These are phyloP conservation scores for Erebia palarica DNA, from an alignment of 2,888 invertebrate species.

Conservation along the genomic window DNA sequence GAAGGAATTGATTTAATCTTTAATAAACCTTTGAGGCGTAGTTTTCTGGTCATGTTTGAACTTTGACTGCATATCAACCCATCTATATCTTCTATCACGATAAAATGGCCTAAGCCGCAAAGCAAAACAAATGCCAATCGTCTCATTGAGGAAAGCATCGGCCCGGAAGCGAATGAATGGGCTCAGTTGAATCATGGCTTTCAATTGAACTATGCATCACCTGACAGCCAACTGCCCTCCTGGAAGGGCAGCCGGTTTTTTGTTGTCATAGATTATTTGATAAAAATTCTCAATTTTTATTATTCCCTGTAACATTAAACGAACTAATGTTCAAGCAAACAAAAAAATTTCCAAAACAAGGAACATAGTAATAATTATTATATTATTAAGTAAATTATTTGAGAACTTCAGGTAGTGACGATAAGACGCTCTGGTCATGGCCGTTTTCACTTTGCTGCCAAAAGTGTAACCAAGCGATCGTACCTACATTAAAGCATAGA, in stretches of 20 bases:
- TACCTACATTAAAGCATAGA: neutral
- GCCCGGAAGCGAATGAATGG: constrained; percentile 25
- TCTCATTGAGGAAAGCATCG: constrained; percentile 17
- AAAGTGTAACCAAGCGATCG: too few species aligned
- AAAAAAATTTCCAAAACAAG: too few species aligned
- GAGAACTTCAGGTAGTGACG: too few species aligned
- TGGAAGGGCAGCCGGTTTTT: constrained; percentile 28
- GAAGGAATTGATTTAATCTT: neutral
- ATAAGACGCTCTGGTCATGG: neutral
- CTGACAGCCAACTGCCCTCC: constrained; percentile 19
- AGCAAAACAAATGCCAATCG: constrained; percentile 17
- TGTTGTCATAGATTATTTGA: constrained; percentile 1
- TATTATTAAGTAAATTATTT: too few species aligned
- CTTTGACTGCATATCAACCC: neutral
- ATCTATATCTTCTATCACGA: neutral
- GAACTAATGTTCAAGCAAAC: too few species aligned
- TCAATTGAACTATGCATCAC: constrained; percentile 28
- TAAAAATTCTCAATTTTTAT: neutral
- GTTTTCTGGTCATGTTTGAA: constrained; percentile 5
- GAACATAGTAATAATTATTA: too few species aligned
- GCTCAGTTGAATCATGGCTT: constrained; percentile 18
- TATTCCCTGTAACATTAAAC: neutral
- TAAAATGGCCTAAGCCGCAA: neutral
- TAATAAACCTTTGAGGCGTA: neutral
- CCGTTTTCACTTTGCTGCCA: neutral